A percentile compares a stretch with the other conserved stretches of the same genome.
phyloP scores from a whole-genome alignment of 2,888 invertebrate genomes.

The Melipona bicolor region DNA sequence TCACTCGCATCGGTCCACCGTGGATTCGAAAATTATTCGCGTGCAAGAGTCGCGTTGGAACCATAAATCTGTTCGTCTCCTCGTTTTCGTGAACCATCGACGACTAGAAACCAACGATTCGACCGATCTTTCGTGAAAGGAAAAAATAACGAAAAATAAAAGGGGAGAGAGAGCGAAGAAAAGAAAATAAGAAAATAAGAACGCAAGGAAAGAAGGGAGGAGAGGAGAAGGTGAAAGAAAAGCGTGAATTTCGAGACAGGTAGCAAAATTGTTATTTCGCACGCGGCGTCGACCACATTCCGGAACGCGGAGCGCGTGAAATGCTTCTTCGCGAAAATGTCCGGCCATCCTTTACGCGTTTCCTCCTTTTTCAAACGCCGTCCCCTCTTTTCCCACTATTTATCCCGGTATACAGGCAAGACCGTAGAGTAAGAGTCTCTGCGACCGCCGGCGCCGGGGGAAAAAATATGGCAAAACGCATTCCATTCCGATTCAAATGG shows the following conservation, averaged over 20 bases:
- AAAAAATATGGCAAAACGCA: slow-evolving; percentile 61
- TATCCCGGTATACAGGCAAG: neutral
- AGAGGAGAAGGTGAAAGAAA: slow-evolving; percentile 7
- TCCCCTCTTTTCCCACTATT: slow-evolving; percentile 28
- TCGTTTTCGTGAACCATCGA: neutral
- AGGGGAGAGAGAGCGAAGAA: neutral
- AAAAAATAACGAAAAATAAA: neutral
- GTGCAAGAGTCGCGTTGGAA: slow-evolving; percentile 52
- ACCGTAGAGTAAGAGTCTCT: slow-evolving; percentile 14
- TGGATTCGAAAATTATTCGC: slow-evolving; percentile 13
- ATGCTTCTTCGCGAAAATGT: slow-evolving; percentile 72
- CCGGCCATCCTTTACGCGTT: slow-evolving; percentile 68
- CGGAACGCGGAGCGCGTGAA: slow-evolving; percentile 65
- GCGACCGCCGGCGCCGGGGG: slow-evolving; percentile 29
- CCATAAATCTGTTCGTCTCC: slow-evolving; percentile 72
- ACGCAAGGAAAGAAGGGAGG: slow-evolving; percentile 16
- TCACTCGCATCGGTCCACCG: neutral
- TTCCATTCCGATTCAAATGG: slow-evolving; percentile 55
- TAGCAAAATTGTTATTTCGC: slow-evolving; percentile 75
- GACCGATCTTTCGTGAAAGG: slow-evolving; percentile 51
- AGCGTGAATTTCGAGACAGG: slow-evolving; percentile 47
- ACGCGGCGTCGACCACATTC: slow-evolving; percentile 64
- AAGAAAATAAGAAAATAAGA: neutral
- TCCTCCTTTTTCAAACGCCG: slow-evolving; percentile 56
- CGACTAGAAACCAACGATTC: slow-evolving; percentile 68